A percentile compares a stretch with the other conserved stretches of the same genome.
Evolutionary conservation across 2,113 vertebrate species (phyloP).

Genomic region (Genyomyrus donnyi): DNA sequence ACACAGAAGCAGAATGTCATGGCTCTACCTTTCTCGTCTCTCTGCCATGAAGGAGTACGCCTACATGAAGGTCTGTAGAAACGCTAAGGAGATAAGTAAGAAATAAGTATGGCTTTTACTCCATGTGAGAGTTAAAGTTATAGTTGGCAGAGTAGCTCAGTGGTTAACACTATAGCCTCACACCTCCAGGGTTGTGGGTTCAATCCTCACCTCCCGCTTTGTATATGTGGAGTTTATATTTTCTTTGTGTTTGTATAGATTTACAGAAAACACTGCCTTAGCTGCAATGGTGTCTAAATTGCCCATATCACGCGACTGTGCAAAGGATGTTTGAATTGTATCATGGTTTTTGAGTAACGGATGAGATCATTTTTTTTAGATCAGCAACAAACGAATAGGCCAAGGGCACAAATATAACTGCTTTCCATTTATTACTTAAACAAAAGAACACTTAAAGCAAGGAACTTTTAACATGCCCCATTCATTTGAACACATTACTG

Average conservation of each 20-base stretch:
- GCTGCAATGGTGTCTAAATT: neutral
- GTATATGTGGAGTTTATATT: neutral
- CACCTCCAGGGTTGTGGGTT: neutral
- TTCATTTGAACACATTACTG: too few relatives aligned
- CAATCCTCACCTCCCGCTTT: neutral
- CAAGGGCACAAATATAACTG: too few relatives aligned
- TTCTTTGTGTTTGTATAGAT: neutral
- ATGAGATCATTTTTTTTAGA: neutral
- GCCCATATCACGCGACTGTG: neutral
- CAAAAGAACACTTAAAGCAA: too few relatives aligned
- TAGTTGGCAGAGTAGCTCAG: neutral
- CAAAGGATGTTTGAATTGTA: neutral
- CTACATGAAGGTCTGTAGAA: constrained; percentile 85
- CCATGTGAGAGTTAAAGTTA: neutral
- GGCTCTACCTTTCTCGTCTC: constrained; percentile 94
- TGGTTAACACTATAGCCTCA: neutral
- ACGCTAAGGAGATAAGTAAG: neutral
- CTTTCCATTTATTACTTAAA: too few relatives aligned
- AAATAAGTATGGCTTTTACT: neutral
- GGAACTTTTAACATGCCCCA: too few relatives aligned
- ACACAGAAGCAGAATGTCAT: constrained; percentile 84
- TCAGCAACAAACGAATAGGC: neutral
- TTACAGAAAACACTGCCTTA: neutral
- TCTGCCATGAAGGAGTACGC: constrained; percentile 97
- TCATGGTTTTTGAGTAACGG: neutral